Conservation (phyloP, 2,113 vertebrate species). For the Acanthisitta chloris region DNA sequence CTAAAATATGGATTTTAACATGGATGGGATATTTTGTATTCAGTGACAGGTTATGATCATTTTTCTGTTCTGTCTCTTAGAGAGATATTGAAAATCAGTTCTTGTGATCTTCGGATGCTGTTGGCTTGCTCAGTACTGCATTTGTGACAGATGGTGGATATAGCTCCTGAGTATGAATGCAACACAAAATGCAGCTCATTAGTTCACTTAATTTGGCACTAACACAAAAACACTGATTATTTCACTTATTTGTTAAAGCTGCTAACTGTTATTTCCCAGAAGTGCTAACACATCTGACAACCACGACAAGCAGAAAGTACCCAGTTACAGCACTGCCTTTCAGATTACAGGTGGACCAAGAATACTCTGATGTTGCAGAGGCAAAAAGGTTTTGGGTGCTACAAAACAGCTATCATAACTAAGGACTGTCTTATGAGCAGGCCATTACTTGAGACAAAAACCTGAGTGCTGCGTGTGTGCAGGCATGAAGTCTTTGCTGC, state of each 20-base stretch:
- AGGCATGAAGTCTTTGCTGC: background rate
- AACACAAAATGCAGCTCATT: background rate
- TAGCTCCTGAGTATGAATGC: background rate
- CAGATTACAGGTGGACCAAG: background rate
- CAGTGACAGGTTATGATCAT: background rate
- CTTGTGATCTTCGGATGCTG: background rate
- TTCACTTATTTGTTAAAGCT: background rate
- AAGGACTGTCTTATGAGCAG: background rate
- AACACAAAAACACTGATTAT: background rate
- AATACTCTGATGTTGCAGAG: background rate
- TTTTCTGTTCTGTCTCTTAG: background rate
- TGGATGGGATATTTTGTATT: background rate
- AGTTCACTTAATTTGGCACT: background rate
- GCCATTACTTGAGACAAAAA: background rate
- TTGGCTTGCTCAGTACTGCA: background rate
- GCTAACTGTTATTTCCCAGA: background rate
- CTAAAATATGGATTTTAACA: background rate
- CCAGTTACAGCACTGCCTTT: background rate
- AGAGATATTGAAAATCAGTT: background rate
- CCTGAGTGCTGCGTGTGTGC: background rate
- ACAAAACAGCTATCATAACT: background rate
- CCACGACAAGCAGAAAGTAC: background rate
- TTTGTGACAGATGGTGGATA: background rate
- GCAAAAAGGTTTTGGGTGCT: background rate
- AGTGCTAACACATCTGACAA: background rate